Evolutionary conservation across 2,113 vertebrate species (phyloP).

Genomic region (Lipophrys pholis): DNA sequence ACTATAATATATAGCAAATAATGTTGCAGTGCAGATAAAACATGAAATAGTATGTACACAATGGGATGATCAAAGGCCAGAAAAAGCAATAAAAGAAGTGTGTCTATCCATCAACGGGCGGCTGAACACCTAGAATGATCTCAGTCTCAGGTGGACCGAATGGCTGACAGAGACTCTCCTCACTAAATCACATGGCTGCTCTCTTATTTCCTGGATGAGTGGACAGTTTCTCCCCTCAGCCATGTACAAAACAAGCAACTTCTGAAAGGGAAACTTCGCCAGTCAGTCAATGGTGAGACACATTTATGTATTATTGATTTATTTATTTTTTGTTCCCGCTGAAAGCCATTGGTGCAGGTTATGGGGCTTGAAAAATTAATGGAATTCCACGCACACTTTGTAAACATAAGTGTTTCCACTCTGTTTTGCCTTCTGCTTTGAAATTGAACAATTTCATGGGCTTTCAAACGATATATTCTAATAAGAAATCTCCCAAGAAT

Average conservation of each 20-base stretch:
- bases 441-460: constrained; percentile 1
- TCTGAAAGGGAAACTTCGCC: constrained; percentile 61
- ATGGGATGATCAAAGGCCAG: constrained; percentile 74
- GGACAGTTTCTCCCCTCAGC: constrained; percentile 65
- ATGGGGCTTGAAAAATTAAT: constrained; percentile 51
- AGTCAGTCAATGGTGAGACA: constrained; percentile 55
- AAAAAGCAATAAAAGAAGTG: constrained; percentile 73
- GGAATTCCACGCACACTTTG: constrained; percentile 23
- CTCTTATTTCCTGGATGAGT: constrained; percentile 80
- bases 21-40: constrained; percentile 52
- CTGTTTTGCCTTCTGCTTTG: background rate
- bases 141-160: constrained; percentile 71
- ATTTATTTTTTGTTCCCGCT: constrained; percentile 26
- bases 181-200: constrained; percentile 71
- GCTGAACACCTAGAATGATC: constrained; percentile 69
- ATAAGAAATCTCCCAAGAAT: background rate
- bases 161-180: constrained; percentile 58
- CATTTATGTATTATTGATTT: constrained; percentile 69
- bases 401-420: constrained; percentile 35
- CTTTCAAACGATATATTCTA: background rate
- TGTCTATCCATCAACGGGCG: constrained; percentile 67
- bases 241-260: constrained; percentile 66
- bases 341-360: constrained; percentile 38
- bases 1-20: constrained; percentile 51
- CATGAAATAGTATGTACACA: constrained; percentile 61